These are phyloP conservation scores for Grammomys surdaster DNA, from an alignment of 2,113 vertebrate genomes.

Conservation along the genomic window DNA sequence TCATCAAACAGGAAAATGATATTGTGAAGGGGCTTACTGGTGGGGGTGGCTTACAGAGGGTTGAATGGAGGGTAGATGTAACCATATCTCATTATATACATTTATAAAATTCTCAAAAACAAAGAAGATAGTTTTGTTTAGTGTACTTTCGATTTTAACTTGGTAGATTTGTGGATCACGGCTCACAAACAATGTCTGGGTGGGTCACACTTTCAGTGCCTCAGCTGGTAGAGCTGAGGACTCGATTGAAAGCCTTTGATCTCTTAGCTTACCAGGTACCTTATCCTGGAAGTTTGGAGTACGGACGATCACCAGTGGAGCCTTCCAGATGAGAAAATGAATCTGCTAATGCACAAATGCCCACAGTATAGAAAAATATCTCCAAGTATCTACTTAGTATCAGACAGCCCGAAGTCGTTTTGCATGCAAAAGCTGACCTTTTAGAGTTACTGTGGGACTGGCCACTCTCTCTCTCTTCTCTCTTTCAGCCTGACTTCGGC, in stretches of 20 bases:
- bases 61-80: neutral
- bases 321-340: neutral
- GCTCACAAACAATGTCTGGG: conserved; percentile 2
- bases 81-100: neutral
- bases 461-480: neutral
- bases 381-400: neutral
- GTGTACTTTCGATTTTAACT: conserved; percentile 13
- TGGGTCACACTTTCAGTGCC: neutral
- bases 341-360: neutral
- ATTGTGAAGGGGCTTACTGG: neutral
- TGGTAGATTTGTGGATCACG: neutral
- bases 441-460: neutral
- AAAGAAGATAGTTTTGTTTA: neutral
- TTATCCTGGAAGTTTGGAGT: neutral
- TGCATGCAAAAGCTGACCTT: neutral
- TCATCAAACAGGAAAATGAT: neutral
- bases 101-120: neutral
- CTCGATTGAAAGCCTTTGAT: neutral
- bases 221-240: neutral
- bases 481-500: conserved; percentile 4
- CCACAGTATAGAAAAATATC: conserved; percentile 31
- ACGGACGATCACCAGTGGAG: neutral
- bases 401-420: neutral
- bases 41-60: neutral
- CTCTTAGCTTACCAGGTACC: conserved; percentile 7